Conservation (phyloP, 2,888 invertebrate species). For the Xanthorhoe designata region DNA sequence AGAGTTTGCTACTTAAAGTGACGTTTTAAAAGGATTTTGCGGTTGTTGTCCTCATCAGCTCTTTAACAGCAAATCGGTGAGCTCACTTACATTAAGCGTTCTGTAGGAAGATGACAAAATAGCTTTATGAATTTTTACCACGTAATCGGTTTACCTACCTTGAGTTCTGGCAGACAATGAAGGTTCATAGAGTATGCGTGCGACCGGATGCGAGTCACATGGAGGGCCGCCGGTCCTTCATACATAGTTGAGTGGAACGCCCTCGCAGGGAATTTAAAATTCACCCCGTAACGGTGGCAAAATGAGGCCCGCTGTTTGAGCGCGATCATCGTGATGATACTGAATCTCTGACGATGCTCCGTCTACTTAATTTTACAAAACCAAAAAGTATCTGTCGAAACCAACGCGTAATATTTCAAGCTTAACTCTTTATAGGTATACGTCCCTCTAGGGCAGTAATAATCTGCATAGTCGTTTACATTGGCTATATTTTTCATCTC, state of each 20-base stretch:
- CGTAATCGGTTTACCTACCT: constrained; percentile 79
- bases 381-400: constrained; percentile 46
- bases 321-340: constrained; percentile 65
- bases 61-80: constrained; percentile 57
- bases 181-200: constrained; percentile 70
- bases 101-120: constrained; percentile 64
- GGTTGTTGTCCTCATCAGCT: constrained; percentile 49
- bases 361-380: constrained; percentile 36
- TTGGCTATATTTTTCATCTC: constrained; percentile 73
- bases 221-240: constrained; percentile 70
- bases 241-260: constrained; percentile 78
- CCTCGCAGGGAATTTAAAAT: constrained; percentile 75
- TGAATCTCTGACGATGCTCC: constrained; percentile 41
- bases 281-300: constrained; percentile 73
- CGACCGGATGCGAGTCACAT: constrained; percentile 68
- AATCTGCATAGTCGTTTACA: constrained; percentile 78
- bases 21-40: constrained; percentile 30
- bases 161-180: constrained; percentile 71
- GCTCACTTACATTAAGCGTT: constrained; percentile 65
- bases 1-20: constrained; percentile 32
- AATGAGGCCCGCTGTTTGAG: constrained; percentile 70
- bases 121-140: constrained; percentile 79
- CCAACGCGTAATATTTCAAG: constrained; percentile 63
- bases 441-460: constrained; percentile 72
- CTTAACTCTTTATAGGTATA: constrained; percentile 69